These are phyloP conservation scores for Lepidurus packardi DNA, from an alignment of 1,140 invertebrate genomes.

Conservation along the genomic window DNA sequence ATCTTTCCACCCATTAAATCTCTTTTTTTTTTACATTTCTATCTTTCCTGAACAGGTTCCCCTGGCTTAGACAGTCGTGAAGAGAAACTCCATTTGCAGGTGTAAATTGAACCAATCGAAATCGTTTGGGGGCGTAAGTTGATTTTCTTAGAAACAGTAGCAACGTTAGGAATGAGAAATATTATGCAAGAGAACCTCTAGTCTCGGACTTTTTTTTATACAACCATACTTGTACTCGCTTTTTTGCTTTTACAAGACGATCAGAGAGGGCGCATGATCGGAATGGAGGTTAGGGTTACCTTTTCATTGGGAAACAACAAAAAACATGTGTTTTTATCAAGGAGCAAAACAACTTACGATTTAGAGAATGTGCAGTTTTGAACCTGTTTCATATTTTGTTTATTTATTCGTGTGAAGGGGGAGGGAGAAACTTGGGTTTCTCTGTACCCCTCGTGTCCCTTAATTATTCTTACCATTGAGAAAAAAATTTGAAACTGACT, in stretches of 20 bases:
- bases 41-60: constrained; percentile 11
- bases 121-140: not conserved
- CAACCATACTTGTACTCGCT: not conserved
- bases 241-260: constrained; percentile 11
- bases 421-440: not conserved
- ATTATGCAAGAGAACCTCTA: constrained; percentile 19
- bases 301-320: not conserved
- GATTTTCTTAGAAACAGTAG: not conserved
- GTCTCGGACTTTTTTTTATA: not conserved
- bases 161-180: not conserved
- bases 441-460: not conserved
- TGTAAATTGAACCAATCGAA: not conserved
- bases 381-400: not conserved
- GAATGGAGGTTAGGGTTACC: not conserved
- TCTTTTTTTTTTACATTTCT: not conserved
- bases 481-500: too few relatives aligned
- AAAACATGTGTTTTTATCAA: constrained; percentile 8
- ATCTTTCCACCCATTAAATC: too few relatives aligned
- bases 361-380: not conserved
- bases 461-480: too few relatives aligned
- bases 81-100: constrained; percentile 27
- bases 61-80: constrained; percentile 26
- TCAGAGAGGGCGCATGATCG: not conserved
- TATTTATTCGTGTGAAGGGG: not conserved
- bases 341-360: not conserved